Percentiles rank a stretch among this genome's conserved stretches.
These are phyloP conservation scores for Cyclopterus lumpus DNA, from an alignment of 2,797 vertebrate species.

Conservation along the genomic window DNA sequence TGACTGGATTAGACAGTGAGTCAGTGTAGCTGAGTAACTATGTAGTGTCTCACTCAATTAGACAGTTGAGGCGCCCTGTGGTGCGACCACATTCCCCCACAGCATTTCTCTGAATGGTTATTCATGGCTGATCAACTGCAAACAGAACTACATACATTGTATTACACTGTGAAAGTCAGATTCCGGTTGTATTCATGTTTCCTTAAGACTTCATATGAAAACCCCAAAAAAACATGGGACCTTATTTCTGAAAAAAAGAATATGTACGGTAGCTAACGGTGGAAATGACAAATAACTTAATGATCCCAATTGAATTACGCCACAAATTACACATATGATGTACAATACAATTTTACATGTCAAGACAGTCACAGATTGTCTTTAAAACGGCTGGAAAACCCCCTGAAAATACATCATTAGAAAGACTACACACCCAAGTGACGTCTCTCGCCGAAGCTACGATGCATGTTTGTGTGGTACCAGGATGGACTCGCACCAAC, in stretches of 20 bases:
- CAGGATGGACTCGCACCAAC: background rate
- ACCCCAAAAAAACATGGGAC: too few relatives aligned
- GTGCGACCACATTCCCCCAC: conserved; percentile 33
- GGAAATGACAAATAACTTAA: background rate
- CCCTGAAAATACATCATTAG: background rate
- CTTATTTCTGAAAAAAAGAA: background rate
- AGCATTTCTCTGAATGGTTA: conserved; percentile 9
- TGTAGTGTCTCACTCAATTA: conserved; percentile 56
- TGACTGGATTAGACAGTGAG: conserved; percentile 60
- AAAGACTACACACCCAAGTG: background rate
- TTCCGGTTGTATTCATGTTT: background rate
- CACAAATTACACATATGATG: background rate
- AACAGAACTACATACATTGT: conserved; percentile 7
- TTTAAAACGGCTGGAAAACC: background rate
- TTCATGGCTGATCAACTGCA: conserved; percentile 10
- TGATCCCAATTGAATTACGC: background rate
- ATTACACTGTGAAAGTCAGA: background rate
- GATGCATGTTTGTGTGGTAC: too few relatives aligned
- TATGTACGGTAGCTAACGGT: background rate
- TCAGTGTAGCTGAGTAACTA: conserved; percentile 50
- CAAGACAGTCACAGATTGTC: too few relatives aligned
- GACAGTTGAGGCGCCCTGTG: conserved; percentile 28
- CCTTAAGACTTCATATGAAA: background rate
- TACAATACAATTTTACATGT: background rate
- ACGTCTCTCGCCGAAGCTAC: too few relatives aligned